A percentile compares a stretch with the other conserved stretches of the same genome.
Evolutionary conservation across 2,113 vertebrate species (phyloP).

Genomic region (Boulengeromyrus knoepffleri): DNA sequence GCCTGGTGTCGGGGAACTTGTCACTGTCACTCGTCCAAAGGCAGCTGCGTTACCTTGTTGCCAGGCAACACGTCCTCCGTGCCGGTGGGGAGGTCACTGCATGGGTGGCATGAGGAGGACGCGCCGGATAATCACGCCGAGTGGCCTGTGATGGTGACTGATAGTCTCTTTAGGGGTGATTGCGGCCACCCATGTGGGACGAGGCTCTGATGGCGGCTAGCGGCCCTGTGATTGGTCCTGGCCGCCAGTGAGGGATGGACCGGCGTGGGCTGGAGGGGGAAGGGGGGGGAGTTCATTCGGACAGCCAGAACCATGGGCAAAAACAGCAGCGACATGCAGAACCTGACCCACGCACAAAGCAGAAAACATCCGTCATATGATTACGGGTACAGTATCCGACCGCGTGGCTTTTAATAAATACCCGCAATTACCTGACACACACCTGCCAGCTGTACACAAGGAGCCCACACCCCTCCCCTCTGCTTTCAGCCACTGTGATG

Average conservation of each 20-base stretch:
- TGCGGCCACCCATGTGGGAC: background rate
- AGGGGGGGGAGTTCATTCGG: background rate
- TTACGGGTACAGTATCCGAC: background rate
- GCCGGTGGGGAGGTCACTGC: background rate
- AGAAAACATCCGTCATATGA: background rate
- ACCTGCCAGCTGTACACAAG: background rate
- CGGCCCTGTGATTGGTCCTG: background rate
- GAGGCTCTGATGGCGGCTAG: background rate
- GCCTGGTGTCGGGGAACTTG: background rate
- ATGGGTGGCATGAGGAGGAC: background rate
- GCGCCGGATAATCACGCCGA: background rate
- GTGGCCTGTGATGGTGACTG: background rate
- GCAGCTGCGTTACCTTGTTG: slow-evolving; percentile 8
- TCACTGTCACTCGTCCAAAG: background rate
- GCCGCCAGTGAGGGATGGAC: background rate
- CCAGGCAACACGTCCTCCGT: background rate
- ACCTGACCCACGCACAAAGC: background rate
- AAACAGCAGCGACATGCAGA: background rate
- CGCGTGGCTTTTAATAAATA: background rate
- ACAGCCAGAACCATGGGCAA: background rate
- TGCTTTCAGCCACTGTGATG: background rate
- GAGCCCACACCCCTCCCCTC: background rate
- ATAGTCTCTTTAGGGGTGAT: background rate
- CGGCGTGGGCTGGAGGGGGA: background rate
- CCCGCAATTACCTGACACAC: background rate